Conservation (phyloP, 2,888 invertebrate species). For the Drosophila barbarae region DNA sequence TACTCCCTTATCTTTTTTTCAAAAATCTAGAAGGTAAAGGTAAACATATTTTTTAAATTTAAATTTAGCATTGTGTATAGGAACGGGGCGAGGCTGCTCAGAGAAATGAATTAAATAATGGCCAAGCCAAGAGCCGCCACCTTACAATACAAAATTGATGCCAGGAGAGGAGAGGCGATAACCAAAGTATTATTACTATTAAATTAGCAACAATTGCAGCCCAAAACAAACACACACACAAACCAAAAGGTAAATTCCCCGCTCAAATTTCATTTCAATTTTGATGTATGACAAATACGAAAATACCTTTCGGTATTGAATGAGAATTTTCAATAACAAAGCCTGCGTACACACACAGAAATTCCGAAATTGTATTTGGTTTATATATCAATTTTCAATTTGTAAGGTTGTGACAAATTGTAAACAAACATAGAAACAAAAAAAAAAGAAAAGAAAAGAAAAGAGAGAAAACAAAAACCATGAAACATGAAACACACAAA, state of each 20-base stretch:
- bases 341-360: constrained; percentile 32
- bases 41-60: constrained; percentile 70
- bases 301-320: constrained; percentile 25
- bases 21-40: constrained; percentile 62
- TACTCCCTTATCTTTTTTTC: constrained; percentile 50
- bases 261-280: constrained; percentile 36
- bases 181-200: constrained; percentile 60
- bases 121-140: constrained; percentile 44
- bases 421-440: constrained; percentile 77
- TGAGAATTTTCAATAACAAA: constrained; percentile 52
- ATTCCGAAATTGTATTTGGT: constrained; percentile 64
- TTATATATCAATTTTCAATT: constrained; percentile 79
- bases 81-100: constrained; percentile 27
- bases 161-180: constrained; percentile 40
- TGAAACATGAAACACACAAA: constrained; percentile 47
- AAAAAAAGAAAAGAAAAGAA: constrained; percentile 58
- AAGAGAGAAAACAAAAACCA: constrained; percentile 48
- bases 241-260: constrained; percentile 26
- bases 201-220: constrained; percentile 48
- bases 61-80: constrained; percentile 70
- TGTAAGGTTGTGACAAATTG: constrained; percentile 80
- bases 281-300: constrained; percentile 17
- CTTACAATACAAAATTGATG: constrained; percentile 66
- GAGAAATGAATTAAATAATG: constrained; percentile 16
- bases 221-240: neutral